Evolutionary conservation across 2,113 vertebrate genomes (phyloP).

Genomic region (Takifugu flavidus): DNA sequence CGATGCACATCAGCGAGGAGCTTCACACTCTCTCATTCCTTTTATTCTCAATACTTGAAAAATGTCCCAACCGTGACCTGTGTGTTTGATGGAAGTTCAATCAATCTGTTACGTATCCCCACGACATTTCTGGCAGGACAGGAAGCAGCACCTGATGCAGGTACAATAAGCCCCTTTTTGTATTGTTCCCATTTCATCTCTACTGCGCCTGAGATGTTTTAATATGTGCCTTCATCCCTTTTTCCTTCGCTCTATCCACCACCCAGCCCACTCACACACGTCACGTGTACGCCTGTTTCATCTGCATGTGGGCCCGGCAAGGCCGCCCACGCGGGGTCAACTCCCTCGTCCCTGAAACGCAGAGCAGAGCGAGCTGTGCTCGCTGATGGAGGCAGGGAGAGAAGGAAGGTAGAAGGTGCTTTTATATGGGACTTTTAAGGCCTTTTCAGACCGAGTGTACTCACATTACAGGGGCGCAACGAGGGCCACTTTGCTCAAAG

Average conservation of each 20-base stretch:
- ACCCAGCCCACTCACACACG: constrained; percentile 32
- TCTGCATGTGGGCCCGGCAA: constrained; percentile 29
- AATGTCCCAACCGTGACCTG: too few relatives aligned
- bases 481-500: too few relatives aligned
- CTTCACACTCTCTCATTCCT: constrained; percentile 1
- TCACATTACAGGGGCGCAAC: constrained; percentile 30
- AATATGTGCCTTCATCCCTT: constrained; percentile 7
- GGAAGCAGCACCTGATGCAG: neutral
- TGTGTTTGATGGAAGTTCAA: too few relatives aligned
- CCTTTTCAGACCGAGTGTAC: neutral
- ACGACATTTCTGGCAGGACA: neutral
- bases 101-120: too few relatives aligned
- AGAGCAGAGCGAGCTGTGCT: constrained; percentile 11
- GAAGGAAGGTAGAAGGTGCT: neutral
- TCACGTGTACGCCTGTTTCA: constrained; percentile 26
- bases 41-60: neutral
- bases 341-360: constrained; percentile 20
- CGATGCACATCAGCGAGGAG: constrained; percentile 4
- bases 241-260: constrained; percentile 17
- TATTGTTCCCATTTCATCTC: constrained; percentile 3
- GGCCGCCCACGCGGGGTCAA: constrained; percentile 56
- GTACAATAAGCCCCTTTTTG: constrained; percentile 5
- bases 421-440: neutral
- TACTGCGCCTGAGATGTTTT: neutral
- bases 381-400: neutral